Conservation (phyloP, 1,140 invertebrate genomes). For the Macrobrachium nipponense region DNA sequence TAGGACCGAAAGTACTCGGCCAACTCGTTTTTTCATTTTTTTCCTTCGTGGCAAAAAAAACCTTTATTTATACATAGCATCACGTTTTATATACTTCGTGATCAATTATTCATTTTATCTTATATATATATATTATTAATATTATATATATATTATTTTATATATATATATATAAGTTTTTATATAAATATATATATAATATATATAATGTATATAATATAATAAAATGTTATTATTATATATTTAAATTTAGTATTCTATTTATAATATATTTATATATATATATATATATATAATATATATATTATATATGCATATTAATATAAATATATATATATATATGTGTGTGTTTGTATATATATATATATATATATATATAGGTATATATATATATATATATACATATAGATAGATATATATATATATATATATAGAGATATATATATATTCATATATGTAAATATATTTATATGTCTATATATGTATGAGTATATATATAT, state of each 20-base stretch:
- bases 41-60: too few species aligned
- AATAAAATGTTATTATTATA: too few species aligned
- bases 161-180: background rate
- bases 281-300: slow-evolving; percentile 15
- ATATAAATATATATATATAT: slow-evolving; percentile 3
- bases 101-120: too few species aligned
- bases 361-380: slow-evolving; percentile 18
- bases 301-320: slow-evolving; percentile 6
- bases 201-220: background rate
- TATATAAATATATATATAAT: background rate
- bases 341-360: background rate
- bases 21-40: too few species aligned
- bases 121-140: slow-evolving; percentile 9
- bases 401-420: background rate
- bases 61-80: too few species aligned
- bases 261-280: slow-evolving; percentile 11
- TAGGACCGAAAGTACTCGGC: too few species aligned
- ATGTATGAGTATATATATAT: slow-evolving; percentile 3
- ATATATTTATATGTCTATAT: slow-evolving; percentile 21
- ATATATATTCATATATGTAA: slow-evolving; percentile 11
- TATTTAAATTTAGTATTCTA: slow-evolving; percentile 1
- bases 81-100: too few species aligned
- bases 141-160: background rate
- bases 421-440: slow-evolving; percentile 24
- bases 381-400: slow-evolving; percentile 26